These are phyloP conservation scores for Phaedon cochleariae DNA, from an alignment of 2,888 invertebrate genomes.

Conservation along the genomic window DNA sequence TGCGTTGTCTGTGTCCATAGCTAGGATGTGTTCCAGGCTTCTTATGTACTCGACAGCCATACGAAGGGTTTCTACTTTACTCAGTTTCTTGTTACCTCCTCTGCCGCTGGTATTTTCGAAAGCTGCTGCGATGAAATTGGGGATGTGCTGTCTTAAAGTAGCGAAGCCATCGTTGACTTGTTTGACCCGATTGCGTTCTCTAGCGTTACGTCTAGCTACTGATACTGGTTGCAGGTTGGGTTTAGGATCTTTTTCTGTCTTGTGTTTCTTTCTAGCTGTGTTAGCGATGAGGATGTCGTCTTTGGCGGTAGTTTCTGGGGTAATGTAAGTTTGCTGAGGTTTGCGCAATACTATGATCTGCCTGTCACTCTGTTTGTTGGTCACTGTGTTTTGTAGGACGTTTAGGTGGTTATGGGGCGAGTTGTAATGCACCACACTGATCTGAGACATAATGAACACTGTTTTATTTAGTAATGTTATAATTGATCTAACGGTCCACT, in stretches of 20 bases:
- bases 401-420: slow-evolving; percentile 69
- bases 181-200: slow-evolving; percentile 91
- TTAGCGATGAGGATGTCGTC: slow-evolving; percentile 55
- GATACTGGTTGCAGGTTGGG: slow-evolving; percentile 76
- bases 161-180: slow-evolving; percentile 93
- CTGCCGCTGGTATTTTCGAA: slow-evolving; percentile 72
- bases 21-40: slow-evolving; percentile 78
- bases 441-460: slow-evolving; percentile 53
- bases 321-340: slow-evolving; percentile 63
- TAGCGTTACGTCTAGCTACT: slow-evolving; percentile 88
- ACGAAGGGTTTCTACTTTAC: slow-evolving; percentile 87
- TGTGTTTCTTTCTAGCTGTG: slow-evolving; percentile 53
- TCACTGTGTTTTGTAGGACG: slow-evolving; percentile 72
- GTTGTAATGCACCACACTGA: slow-evolving; percentile 69
- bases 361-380: slow-evolving; percentile 64
- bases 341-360: slow-evolving; percentile 67
- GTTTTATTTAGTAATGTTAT: background rate
- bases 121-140: slow-evolving; percentile 78
- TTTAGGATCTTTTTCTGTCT: slow-evolving; percentile 45
- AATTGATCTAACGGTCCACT: background rate
- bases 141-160: slow-evolving; percentile 86
- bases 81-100: slow-evolving; percentile 79
- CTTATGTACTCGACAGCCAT: slow-evolving; percentile 93
- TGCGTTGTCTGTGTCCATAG: slow-evolving; percentile 66
- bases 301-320: slow-evolving; percentile 51